These are phyloP conservation scores for Opisthocomus hoazin DNA, from an alignment of 2,113 vertebrate genomes.

Conservation along the genomic window DNA sequence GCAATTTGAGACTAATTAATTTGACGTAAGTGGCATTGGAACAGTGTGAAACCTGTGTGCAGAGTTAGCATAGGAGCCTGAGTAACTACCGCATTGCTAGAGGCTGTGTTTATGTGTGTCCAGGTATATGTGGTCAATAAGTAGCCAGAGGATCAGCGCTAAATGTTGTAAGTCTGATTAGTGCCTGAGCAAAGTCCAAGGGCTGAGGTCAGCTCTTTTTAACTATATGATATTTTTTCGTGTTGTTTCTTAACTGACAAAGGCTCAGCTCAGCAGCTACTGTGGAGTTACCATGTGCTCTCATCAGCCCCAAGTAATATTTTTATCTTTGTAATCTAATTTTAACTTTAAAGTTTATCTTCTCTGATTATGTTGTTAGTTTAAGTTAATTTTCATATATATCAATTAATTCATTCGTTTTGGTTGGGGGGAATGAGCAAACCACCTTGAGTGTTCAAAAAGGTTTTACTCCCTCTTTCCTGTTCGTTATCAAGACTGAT, in stretches of 20 bases:
- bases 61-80: background rate
- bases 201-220: conserved; percentile 14
- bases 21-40: background rate
- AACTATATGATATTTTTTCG: background rate
- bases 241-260: background rate
- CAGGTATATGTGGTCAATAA: conserved; percentile 43
- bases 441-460: conserved; percentile 46
- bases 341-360: conserved; percentile 23
- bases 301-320: conserved; percentile 25
- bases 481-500: conserved; percentile 23
- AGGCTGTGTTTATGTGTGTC: background rate
- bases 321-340: conserved; percentile 16
- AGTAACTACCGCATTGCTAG: background rate
- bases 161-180: background rate
- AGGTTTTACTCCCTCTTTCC: conserved; percentile 20
- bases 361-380: conserved; percentile 28
- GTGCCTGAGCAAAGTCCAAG: conserved; percentile 38
- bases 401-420: conserved; percentile 4
- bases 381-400: conserved; percentile 42
- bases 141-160: conserved; percentile 33
- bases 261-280: background rate
- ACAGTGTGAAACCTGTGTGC: background rate
- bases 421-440: conserved; percentile 2
- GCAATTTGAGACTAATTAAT: background rate
- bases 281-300: background rate